Evolutionary conservation across 2,797 vertebrate genomes (phyloP), one percentile per base, ranked within the genome.

Genomic region (Galago senegalensis): DNA sequence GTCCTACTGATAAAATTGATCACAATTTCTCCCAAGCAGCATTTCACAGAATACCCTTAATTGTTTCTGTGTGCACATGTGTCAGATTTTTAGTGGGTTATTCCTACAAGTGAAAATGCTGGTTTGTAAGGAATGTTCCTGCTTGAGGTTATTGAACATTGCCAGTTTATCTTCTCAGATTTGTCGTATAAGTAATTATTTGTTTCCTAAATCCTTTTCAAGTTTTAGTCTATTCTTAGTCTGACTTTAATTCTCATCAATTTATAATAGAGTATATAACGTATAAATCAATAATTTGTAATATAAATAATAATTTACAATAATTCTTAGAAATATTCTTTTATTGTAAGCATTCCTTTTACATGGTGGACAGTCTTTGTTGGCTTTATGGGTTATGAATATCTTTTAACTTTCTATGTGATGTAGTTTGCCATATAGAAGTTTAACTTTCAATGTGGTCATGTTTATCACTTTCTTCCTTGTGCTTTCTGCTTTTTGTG

Each of bases 241-340:
- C n/a, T 95, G 61, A 69, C 25, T 69, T 70, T 89, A 84, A 79
- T 85, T 95, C 21, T 86, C 90, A 84, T 14, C 58, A 91, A 86
- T 82, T 89, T 25, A 86, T 93, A 61, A 27, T 72, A 14, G 14
- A 49, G 4, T 53, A 53, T 16, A 53, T 16, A 53, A 53, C 3
- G 2, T 43, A 43, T 43, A 43, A 43, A 53, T 53, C 49, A 53
- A 16, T 53, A 53, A 53, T 53, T 53, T 53, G 14, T 53, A 53
- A 53, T 53, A 53, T 53, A 53, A 53, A 53, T 53, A 53, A 53
- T 53, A 53, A 53, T 53, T 53, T 53, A 53, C 14, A 53, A 53
- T 53, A 53, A 17, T 53, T 53, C 49, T 53, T 53, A 53, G 76
- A 81, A 34, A 25, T 43, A 5, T 34, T 63, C 95, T 83, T 80